Conservation (phyloP, 2,888 invertebrate genomes). For the Eristalis tenax region DNA sequence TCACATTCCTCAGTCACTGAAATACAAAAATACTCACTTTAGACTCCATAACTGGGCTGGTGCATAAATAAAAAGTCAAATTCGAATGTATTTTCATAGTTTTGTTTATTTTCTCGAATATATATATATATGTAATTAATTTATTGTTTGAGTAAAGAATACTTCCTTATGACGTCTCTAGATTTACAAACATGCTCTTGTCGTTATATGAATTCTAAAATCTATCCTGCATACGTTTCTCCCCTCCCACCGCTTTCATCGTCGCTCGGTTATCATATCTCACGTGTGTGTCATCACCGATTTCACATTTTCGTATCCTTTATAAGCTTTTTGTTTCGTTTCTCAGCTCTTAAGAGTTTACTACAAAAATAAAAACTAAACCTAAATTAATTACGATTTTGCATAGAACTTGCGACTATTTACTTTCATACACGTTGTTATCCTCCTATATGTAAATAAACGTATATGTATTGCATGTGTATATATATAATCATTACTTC, state of each 20-base stretch:
- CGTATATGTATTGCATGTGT: constrained; percentile 34
- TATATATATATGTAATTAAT: constrained; percentile 65
- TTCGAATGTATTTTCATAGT: constrained; percentile 14
- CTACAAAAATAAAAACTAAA: constrained; percentile 63
- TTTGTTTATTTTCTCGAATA: constrained; percentile 67
- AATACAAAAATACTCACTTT: too few relatives aligned
- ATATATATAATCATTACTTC: constrained; percentile 6
- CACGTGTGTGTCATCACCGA: not conserved
- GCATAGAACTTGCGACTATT: constrained; percentile 28
- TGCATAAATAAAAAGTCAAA: not conserved
- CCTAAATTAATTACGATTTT: constrained; percentile 36
- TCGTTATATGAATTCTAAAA: constrained; percentile 36
- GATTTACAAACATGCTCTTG: constrained; percentile 37
- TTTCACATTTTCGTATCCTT: constrained; percentile 14
- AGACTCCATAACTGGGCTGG: not conserved
- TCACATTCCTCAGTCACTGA: too few relatives aligned
- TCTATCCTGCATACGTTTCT: constrained; percentile 6
- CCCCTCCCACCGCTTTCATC: not conserved
- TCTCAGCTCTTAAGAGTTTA: constrained; percentile 34
- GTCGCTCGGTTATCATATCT: not conserved
- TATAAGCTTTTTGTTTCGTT: constrained; percentile 18
- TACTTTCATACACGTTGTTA: constrained; percentile 22
- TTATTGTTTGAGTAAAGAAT: constrained; percentile 67
- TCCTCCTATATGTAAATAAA: not conserved
- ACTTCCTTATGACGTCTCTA: constrained; percentile 44